Conservation (phyloP, 2,888 invertebrate genomes). For the Polydrusus cervinus region DNA sequence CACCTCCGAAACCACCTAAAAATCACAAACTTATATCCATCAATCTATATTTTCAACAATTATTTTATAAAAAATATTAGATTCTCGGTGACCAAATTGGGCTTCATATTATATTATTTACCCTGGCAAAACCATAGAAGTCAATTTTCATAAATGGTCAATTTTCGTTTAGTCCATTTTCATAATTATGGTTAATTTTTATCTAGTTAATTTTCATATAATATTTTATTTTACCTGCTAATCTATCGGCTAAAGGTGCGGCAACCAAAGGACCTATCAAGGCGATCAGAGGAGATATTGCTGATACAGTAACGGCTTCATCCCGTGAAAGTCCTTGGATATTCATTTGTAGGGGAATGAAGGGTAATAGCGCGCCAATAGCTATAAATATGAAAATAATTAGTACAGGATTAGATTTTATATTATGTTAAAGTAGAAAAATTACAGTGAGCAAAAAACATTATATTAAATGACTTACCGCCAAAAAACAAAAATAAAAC, state of each 20-base stretch:
- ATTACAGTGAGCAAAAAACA: too few relatives aligned
- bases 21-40: background rate
- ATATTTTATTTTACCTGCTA: slow-evolving; percentile 68
- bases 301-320: slow-evolving; percentile 85
- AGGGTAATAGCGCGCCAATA: slow-evolving; percentile 87
- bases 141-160: too few relatives aligned
- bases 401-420: background rate
- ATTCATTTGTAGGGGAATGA: slow-evolving; percentile 86
- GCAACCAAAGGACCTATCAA: slow-evolving; percentile 85
- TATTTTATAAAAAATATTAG: too few relatives aligned
- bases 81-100: too few relatives aligned
- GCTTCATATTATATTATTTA: too few relatives aligned
- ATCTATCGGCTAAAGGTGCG: slow-evolving; percentile 86
- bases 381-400: slow-evolving; percentile 73
- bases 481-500: slow-evolving; percentile 88
- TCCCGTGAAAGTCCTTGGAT: slow-evolving; percentile 82
- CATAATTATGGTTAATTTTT: too few relatives aligned
- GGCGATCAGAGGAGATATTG: slow-evolving; percentile 85
- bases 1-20: slow-evolving; percentile 64
- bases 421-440: too few relatives aligned
- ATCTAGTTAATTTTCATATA: too few relatives aligned
- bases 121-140: too few relatives aligned
- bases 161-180: too few relatives aligned
- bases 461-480: slow-evolving; percentile 74
- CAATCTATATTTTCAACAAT: too few relatives aligned